Evolutionary conservation across 2,888 invertebrate species (phyloP), one percentile per base, ranked within the genome.

Genomic region (Orgyia antiqua): DNA sequence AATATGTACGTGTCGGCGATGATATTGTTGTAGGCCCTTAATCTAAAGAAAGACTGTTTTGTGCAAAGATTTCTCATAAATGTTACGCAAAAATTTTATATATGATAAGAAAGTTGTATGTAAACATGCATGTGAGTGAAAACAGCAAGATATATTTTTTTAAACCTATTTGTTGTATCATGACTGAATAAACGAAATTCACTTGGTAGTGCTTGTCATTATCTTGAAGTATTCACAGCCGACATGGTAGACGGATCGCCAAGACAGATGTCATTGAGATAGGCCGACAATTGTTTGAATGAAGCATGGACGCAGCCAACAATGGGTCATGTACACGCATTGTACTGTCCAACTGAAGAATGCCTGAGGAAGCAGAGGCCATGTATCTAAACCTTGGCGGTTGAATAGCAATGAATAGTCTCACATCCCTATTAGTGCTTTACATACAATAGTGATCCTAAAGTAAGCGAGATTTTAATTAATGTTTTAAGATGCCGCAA

Each of bases 201-300:
- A 19, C 11, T 33, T 25, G 29, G 45, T 15, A 15, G 29, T 27
- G n/a, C 11, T 10, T 13, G 13, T 15, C 15, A 24, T 23, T 23
- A 23, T 10, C 10, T 15, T 23, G 7, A 29, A 26, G 13, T 28
- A 25, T 10, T 20, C 24, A 45, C 33, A 42, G 33, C 40, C 41
- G 45, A 55, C 54, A 57, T 58, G 56, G 46, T 58, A 63, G 67
- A 71, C 60, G 64, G 61, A 61, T 65, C 53, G 57, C 50, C 58
- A 56, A 53, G 46, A 48, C 53, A 65, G 79, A 83, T 83, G 80
- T 74, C 79, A 80, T 80, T 82, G 79, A 78, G 80, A 83, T 82
- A 77, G 56, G 45, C 45, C 49, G 41, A 33, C 65, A 61, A 74
- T 75, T 70, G 74, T 69, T 64, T 39, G 36, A 68, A 63, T 39